These are phyloP conservation scores for Cheiracanthium punctorium DNA, from an alignment of 2,888 invertebrate species.

Conservation along the genomic window DNA sequence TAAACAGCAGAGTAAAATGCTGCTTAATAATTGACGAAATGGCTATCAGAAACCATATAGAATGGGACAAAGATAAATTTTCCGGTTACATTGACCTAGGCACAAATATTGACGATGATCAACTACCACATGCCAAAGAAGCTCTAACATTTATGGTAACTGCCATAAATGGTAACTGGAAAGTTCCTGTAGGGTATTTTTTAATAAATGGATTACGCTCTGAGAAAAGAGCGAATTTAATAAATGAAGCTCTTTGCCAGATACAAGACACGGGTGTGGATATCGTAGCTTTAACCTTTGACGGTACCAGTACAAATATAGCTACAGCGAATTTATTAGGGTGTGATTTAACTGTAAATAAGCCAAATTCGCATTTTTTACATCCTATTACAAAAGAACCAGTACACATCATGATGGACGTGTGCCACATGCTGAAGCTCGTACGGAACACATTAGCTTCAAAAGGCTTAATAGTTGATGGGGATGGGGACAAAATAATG, in stretches of 20 bases:
- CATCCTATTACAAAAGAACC: neutral
- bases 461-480: neutral
- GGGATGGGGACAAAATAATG: neutral
- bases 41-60: neutral
- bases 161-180: neutral
- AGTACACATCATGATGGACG: conserved; percentile 9
- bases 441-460: conserved; percentile 24
- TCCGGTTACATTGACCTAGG: neutral
- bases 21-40: conserved; percentile 2
- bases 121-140: conserved; percentile 1
- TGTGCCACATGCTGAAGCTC: conserved; percentile 32
- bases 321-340: conserved; percentile 13
- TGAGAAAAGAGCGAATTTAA: neutral
- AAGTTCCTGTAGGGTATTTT: conserved; percentile 14
- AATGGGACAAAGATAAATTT: neutral
- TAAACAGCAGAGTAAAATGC: neutral
- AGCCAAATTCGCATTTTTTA: neutral
- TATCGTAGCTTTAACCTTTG: conserved; percentile 27
- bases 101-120: conserved; percentile 13
- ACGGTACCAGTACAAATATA: conserved; percentile 13
- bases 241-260: neutral
- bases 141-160: conserved; percentile 6
- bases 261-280: neutral
- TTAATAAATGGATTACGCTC: neutral
- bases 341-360: neutral